phyloP scores from a whole-genome alignment of 2,888 invertebrate species.

The Zonitis immaculata region DNA sequence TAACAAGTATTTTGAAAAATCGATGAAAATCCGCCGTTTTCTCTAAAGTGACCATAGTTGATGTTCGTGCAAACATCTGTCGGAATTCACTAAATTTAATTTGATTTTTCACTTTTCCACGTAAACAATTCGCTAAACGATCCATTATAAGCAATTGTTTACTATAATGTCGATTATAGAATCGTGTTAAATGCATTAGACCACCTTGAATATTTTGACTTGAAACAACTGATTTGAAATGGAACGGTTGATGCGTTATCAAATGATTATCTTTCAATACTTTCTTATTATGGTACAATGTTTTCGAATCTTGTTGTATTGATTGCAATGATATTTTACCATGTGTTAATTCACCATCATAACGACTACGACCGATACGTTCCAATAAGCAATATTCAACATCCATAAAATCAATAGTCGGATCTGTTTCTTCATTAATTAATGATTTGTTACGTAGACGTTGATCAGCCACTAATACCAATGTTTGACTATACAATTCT shows the following conservation, averaged over 20 bases:
- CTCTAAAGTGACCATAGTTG: conserved; percentile 48
- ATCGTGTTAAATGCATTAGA: conserved; percentile 60
- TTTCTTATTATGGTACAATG: conserved; percentile 61
- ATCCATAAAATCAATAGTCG: conserved; percentile 50
- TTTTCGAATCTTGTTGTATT: conserved; percentile 58
- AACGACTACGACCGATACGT: conserved; percentile 65
- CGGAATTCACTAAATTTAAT: conserved; percentile 53
- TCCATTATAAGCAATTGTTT: conserved; percentile 53
- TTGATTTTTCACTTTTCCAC: conserved; percentile 52
- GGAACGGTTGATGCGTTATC: conserved; percentile 59
- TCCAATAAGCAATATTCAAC: conserved; percentile 70
- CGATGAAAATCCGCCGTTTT: conserved; percentile 52
- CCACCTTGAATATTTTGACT: conserved; percentile 48
- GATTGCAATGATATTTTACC: conserved; percentile 57
- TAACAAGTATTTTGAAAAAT: conserved; percentile 51
- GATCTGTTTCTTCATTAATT: conserved; percentile 51
- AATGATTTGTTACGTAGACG: conserved; percentile 55
- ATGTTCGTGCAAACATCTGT: conserved; percentile 39
- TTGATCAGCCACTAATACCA: conserved; percentile 70
- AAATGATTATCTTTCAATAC: conserved; percentile 55
- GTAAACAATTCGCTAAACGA: conserved; percentile 53
- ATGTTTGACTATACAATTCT: conserved; percentile 53
- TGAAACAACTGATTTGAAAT: conserved; percentile 49
- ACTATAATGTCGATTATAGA: conserved; percentile 56
- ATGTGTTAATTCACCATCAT: conserved; percentile 64